Evolutionary conservation across 2,888 invertebrate species (phyloP).

Genomic region (Polylopha cassiicola): DNA sequence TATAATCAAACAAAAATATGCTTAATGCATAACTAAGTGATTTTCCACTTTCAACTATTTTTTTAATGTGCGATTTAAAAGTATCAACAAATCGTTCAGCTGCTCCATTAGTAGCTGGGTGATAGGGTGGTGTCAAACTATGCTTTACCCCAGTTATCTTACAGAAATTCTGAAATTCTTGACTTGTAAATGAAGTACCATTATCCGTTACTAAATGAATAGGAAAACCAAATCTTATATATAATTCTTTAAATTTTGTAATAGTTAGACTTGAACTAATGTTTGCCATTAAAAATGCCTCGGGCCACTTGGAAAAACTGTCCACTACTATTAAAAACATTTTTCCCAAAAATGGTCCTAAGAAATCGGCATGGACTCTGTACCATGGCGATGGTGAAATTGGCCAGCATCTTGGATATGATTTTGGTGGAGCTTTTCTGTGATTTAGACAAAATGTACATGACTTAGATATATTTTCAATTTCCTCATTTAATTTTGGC

Average conservation of each 20-base stretch:
- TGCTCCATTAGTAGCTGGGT: too few relatives aligned
- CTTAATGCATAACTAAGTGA: slow-evolving; percentile 1
- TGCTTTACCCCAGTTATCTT: slow-evolving; percentile 19
- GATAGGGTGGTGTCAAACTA: slow-evolving; percentile 22
- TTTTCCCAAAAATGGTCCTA: slow-evolving; percentile 25
- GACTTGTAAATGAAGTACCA: slow-evolving; percentile 23
- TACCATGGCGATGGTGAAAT: slow-evolving; percentile 23
- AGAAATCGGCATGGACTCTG: slow-evolving; percentile 26
- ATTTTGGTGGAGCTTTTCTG: slow-evolving; percentile 9
- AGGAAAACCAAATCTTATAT: slow-evolving; percentile 23
- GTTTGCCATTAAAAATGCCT: slow-evolving; percentile 21
- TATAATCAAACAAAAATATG: slow-evolving; percentile 7
- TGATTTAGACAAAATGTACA: slow-evolving; percentile 13
- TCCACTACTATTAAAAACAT: slow-evolving; percentile 23
- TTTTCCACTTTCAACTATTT: slow-evolving; percentile 15
- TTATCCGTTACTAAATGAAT: slow-evolving; percentile 27
- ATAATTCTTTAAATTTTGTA: slow-evolving; percentile 23
- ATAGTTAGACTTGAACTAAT: slow-evolving; percentile 15
- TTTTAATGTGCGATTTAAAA: slow-evolving; percentile 21
- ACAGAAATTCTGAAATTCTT: slow-evolving; percentile 24
- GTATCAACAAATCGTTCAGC: slow-evolving; percentile 25
- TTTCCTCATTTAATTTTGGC: slow-evolving; percentile 19
- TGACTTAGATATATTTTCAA: slow-evolving; percentile 8
- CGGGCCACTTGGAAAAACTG: slow-evolving; percentile 15
- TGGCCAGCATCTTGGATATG: too few relatives aligned